These are phyloP conservation scores for Eumerus sabulonum DNA, from an alignment of 2,888 invertebrate species.

Conservation along the genomic window DNA sequence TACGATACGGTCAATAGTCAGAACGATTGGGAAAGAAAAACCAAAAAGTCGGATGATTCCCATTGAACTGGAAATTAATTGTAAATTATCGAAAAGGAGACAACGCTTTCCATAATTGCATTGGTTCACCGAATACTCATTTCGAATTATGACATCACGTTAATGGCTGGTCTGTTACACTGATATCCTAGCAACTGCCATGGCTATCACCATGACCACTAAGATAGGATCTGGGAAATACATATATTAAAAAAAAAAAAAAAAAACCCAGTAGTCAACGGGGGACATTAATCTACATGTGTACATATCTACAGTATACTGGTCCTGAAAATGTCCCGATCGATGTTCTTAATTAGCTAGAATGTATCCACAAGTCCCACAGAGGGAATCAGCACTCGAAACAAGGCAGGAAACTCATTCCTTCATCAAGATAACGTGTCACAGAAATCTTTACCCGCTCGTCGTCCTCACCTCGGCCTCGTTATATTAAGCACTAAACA, in stretches of 20 bases:
- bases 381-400: conserved; percentile 33
- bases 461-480: conserved; percentile 25
- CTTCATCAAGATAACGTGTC: conserved; percentile 60
- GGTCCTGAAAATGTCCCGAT: conserved; percentile 48
- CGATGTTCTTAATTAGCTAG: conserved; percentile 60
- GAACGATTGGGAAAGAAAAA: neutral
- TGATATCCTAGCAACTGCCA: no score
- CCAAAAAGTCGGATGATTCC: neutral
- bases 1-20: conserved; percentile 42
- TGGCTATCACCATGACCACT: no score
- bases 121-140: neutral
- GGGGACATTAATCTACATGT: conserved; percentile 3
- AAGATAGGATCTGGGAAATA: conserved; percentile 37
- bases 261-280: neutral
- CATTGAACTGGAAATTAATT: conserved; percentile 57
- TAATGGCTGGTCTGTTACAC: no score
- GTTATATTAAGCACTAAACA: conserved; percentile 50
- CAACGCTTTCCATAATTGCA: conserved; percentile 49
- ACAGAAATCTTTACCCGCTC: conserved; percentile 41
- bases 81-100: conserved; percentile 32
- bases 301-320: neutral
- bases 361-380: conserved; percentile 27
- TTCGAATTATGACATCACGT: no score
- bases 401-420: conserved; percentile 6
- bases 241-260: no score